Base-by-base conservation (phyloP, 2,113 vertebrate species). In the Lutjanus erythropterus region DNA sequence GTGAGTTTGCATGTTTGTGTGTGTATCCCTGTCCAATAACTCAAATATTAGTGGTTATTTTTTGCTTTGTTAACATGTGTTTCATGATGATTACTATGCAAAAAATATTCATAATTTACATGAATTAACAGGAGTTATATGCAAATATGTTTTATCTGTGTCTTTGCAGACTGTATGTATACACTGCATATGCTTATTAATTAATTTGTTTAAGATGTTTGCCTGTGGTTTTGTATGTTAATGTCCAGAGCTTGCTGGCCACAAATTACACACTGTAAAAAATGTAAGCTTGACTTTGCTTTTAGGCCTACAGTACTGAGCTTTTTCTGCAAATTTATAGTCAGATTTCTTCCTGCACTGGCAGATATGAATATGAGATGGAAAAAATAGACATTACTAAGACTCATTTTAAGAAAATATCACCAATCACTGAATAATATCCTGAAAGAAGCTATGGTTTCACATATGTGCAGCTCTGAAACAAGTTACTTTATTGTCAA, bases 51-150 rank as follows among this genome's bases (percentile, higher is more conserved):
- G n/a, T 67, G 12, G 3, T 64, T 44, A 49, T 11, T 35, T 15
- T 39, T 29, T 47, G 56, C 25, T 78, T 35, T 62, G 37, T 56
- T 70, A 80, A 83, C n/a, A 27, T 77, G 33, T 44, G 56, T 47
- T 37, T 62, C 21, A 49, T 37, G 25, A 25, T 70, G 66, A 66
- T 74, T 60, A 75, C 35, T 16, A 21, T 84, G 46, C 0, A 16
- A 44, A 19, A 9, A 49, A 37, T 31, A 14, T 72, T 27, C 39
- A 37, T 4, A 9, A 76, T 72, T 66, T 42, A 21, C 73, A 87
- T 83, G 61, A 4, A 61, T 79, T 58, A 71, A 55, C 72, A 81
- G 58, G 6, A 15, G 42, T 60, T 71, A 41, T 15, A 78, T 76
- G 71, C 62, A 70, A 65, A 75, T 75, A 9, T 42, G 1, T 52